These are phyloP conservation scores for Phaenicophaeus curvirostris DNA, from an alignment of 2,797 vertebrate species.

Conservation along the genomic window DNA sequence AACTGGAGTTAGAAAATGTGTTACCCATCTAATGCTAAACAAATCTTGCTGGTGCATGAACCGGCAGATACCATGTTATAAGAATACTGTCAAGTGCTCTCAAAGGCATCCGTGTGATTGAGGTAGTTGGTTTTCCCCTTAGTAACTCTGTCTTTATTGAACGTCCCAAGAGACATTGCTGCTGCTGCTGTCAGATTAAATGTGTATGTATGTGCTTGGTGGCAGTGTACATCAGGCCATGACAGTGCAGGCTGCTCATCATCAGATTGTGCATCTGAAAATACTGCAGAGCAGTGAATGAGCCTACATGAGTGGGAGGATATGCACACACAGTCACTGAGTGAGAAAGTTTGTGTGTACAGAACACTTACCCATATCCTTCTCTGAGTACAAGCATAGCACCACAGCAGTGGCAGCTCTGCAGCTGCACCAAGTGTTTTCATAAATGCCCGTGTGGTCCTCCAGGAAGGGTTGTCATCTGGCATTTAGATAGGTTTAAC, in stretches of 20 bases:
- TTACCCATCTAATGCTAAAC: neutral
- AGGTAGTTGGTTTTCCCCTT: neutral
- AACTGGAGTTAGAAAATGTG: neutral
- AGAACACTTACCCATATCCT: neutral
- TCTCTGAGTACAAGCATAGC: neutral
- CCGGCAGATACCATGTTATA: neutral
- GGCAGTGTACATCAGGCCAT: neutral
- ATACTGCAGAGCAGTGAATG: neutral
- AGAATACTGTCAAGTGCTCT: neutral
- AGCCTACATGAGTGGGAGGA: neutral
- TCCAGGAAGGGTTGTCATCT: neutral
- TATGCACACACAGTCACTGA: neutral
- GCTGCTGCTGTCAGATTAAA: neutral
- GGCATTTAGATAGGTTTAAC: neutral
- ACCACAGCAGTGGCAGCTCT: neutral
- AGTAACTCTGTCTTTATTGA: neutral
- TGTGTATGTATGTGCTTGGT: neutral
- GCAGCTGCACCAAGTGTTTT: neutral
- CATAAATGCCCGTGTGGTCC: neutral
- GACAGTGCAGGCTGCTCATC: neutral
- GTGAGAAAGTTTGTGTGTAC: fast-evolving
- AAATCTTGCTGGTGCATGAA: neutral
- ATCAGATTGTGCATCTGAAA: neutral
- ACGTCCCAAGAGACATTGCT: neutral
- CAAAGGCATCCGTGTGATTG: fast-evolving